A percentile compares a stretch with the other conserved stretches of the same genome.
These are phyloP conservation scores for Rhipidura dahli DNA, from an alignment of 2,113 vertebrate species.

Conservation along the genomic window DNA sequence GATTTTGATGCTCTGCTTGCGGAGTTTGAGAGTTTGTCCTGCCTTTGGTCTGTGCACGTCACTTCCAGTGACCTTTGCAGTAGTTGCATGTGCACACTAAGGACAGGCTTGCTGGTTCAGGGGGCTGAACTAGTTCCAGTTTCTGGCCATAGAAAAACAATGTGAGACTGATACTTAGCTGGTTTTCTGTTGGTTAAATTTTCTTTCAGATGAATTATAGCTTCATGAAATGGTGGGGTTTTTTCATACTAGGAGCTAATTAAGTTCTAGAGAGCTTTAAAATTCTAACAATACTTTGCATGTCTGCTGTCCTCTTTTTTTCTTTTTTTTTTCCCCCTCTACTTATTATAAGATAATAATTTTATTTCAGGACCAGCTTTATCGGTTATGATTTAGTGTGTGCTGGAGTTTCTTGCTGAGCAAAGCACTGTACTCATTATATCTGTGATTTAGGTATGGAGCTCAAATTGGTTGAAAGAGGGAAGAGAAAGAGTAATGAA, in stretches of 20 bases:
- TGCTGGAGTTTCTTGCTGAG: neutral
- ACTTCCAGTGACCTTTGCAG: neutral
- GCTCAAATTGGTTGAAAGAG: neutral
- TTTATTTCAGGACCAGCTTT: neutral
- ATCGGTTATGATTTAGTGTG: neutral
- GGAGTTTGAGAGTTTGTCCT: neutral
- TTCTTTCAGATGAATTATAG: neutral
- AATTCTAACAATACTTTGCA: neutral
- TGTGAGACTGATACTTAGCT: neutral
- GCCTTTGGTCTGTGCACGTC: neutral
- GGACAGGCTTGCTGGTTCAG: neutral
- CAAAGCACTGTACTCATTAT: neutral
- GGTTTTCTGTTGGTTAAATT: neutral
- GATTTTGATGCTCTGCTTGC: neutral
- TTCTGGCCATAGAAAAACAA: neutral
- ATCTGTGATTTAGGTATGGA: neutral
- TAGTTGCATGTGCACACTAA: neutral
- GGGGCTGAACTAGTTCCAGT: neutral
- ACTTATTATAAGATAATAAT: neutral
- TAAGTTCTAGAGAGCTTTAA: neutral
- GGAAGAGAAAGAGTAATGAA: neutral
- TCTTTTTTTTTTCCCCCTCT: neutral
- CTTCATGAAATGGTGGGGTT: neutral
- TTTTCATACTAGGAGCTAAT: neutral
- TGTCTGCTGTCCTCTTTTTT: neutral